Evolutionary conservation across 1,140 invertebrate species (phyloP).

Genomic region (Drosophila bocqueti): DNA sequence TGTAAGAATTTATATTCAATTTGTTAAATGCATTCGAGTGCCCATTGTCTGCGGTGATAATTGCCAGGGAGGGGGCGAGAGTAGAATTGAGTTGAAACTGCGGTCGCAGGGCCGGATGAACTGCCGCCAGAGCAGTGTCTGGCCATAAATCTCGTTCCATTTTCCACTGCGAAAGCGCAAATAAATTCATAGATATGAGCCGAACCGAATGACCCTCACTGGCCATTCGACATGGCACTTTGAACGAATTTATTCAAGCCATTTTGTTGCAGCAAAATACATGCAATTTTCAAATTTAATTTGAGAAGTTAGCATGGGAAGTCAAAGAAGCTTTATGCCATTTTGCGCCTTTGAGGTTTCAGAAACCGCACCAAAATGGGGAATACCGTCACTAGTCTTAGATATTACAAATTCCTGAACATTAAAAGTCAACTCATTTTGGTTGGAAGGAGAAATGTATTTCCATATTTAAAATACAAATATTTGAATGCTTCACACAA

Average conservation of each 20-base stretch:
- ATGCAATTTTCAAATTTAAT: slow-evolving; percentile 30
- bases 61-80: slow-evolving; percentile 15
- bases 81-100: slow-evolving; percentile 2
- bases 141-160: slow-evolving; percentile 38
- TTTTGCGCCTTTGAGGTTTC: slow-evolving; percentile 5
- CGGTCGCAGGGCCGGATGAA: slow-evolving; percentile 24
- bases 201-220: slow-evolving; percentile 25
- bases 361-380: background rate
- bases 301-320: background rate
- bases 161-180: slow-evolving; percentile 39
- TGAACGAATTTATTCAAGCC: slow-evolving; percentile 25
- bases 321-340: background rate
- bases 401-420: background rate
- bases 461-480: background rate
- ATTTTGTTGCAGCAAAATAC: slow-evolving; percentile 10
- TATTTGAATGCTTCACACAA: background rate
- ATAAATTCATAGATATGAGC: slow-evolving; percentile 47
- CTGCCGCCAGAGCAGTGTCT: slow-evolving; percentile 9
- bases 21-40: slow-evolving; percentile 58
- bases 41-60: slow-evolving; percentile 42
- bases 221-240: slow-evolving; percentile 15
- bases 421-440: background rate
- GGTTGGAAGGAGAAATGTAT: background rate
- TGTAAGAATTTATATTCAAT: slow-evolving; percentile 55
- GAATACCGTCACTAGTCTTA: background rate